Evolutionary conservation across 1,140 invertebrate genomes (phyloP), one percentile per base, ranked within the genome.

Genomic region (Plectrocnemia conspersa): DNA sequence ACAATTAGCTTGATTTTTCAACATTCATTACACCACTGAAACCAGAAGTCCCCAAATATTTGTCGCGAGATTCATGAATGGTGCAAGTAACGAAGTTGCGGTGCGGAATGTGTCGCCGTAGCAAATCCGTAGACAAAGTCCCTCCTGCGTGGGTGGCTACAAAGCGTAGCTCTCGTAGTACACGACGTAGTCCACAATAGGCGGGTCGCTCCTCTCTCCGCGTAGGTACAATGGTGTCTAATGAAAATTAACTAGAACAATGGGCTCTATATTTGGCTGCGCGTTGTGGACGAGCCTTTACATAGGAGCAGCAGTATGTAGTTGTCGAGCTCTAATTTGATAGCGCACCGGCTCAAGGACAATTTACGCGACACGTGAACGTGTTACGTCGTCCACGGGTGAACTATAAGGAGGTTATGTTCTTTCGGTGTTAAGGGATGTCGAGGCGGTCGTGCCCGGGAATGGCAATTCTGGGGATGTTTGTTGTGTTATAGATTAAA

Each of bases 231-330:
- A 61, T 58, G 47, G 52, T 52, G 54, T 58, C 59, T 61, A 61
- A 61, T 61, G 59, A 61, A 61, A 61, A 61, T 61, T 61, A 61
- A 58, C 59, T 61, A 55, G 52, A 61, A 61, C 59, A 61, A 61
- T 54, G 48, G 54, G 32, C 32, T 45, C 52, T 15, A 47, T 45
- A 23, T 41, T 18, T 24, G 16, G 24, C 32, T 45, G 16, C 15
- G 21, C n/a, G 27, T n/a, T n/a, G n/a, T n/a, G n/a, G n/a, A n/a
- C n/a, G n/a, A n/a, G n/a, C n/a, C n/a, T n/a, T n/a, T n/a, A n/a
- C n/a, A n/a, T n/a, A n/a, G 46, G 27, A 16, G 33, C 22, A 33
- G 19, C 27, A 10, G 27, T 3, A 7, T 32, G 36, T 48, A 33
- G 15, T 29, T 32, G 32, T 18, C 10, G 22, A 19, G 18, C 42